phyloP scores from a whole-genome alignment of 2,113 vertebrate genomes.

The Progne subis region DNA sequence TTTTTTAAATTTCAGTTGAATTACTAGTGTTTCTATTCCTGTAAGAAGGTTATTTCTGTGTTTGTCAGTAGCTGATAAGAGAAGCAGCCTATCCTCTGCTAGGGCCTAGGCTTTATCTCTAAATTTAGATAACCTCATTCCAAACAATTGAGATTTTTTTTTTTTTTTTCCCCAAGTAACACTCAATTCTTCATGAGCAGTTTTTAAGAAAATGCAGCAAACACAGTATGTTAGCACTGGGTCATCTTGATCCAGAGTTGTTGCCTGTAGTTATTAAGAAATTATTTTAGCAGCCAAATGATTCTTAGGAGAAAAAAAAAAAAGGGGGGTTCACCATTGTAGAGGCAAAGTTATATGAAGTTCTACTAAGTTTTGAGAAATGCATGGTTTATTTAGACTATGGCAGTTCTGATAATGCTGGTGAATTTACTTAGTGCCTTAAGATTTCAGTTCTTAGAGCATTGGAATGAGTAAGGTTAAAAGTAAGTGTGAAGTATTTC shows the following conservation, averaged over 20 bases:
- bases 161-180: neutral
- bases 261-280: neutral
- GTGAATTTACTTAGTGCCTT: slow-evolving; percentile 40
- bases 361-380: neutral
- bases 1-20: neutral
- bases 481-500: neutral
- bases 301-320: neutral
- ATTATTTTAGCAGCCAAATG: neutral
- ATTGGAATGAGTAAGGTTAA: neutral
- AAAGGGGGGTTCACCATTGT: neutral
- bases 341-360: neutral
- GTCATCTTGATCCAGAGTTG: neutral
- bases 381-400: neutral
- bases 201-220: neutral
- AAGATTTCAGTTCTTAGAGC: neutral
- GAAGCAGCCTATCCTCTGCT: slow-evolving; percentile 9
- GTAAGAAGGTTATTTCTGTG: neutral
- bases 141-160: neutral
- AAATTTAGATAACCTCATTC: neutral
- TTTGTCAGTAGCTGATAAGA: neutral
- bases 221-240: neutral
- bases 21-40: slow-evolving; percentile 3
- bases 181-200: neutral
- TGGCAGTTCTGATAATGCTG: slow-evolving; percentile 4
- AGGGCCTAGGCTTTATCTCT: neutral